A percentile compares a stretch with the other conserved stretches of the same genome.
Conservation (phyloP, 2,113 vertebrate species). For the Caretta caretta region DNA sequence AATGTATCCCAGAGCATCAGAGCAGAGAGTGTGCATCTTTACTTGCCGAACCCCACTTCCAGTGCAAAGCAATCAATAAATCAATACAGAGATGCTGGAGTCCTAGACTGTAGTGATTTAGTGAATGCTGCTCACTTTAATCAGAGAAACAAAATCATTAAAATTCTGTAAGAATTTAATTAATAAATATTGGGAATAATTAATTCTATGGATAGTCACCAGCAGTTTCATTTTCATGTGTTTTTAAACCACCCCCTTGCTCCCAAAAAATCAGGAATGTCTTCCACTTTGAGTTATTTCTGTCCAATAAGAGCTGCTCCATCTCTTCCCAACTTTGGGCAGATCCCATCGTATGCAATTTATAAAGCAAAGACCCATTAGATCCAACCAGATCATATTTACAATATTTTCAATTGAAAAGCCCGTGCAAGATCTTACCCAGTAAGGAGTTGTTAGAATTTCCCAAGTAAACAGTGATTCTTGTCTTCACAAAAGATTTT, state of each 20-base stretch:
- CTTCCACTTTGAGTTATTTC: background rate
- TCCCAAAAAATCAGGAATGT: background rate
- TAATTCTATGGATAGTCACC: background rate
- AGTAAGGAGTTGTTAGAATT: background rate
- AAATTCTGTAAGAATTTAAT: background rate
- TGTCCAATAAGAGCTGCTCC: background rate
- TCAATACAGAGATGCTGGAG: background rate
- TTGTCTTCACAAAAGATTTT: background rate
- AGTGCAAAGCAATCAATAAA: background rate
- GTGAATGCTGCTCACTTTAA: background rate
- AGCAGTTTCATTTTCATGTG: background rate
- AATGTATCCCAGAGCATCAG: fast-evolving
- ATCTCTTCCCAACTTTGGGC: background rate
- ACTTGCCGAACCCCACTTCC: background rate
- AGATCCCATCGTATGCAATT: fast-evolving
- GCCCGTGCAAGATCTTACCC: background rate
- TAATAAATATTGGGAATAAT: background rate
- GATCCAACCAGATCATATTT: background rate
- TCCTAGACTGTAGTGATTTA: background rate
- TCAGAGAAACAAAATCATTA: background rate
- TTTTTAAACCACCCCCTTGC: background rate
- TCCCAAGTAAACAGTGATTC: background rate
- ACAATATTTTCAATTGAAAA: background rate
- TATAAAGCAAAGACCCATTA: background rate
- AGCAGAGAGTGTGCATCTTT: background rate